These are phyloP conservation scores for Digitonthophagus gazella DNA, from an alignment of 2,888 invertebrate species.

Conservation along the genomic window DNA sequence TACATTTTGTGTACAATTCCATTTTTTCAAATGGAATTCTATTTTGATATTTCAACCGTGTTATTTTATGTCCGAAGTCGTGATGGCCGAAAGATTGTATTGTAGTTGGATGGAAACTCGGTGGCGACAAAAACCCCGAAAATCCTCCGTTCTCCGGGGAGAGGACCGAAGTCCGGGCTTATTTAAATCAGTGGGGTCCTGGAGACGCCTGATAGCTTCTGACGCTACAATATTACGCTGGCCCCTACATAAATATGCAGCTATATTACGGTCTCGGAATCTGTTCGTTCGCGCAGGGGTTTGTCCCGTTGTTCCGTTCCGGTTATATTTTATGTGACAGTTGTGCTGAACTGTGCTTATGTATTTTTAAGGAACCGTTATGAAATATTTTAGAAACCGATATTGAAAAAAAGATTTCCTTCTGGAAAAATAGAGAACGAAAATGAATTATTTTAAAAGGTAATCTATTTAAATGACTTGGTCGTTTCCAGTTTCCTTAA, in stretches of 20 bases:
- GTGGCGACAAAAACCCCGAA: constrained; percentile 48
- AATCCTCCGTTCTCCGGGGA: constrained; percentile 49
- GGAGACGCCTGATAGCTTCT: constrained; percentile 52
- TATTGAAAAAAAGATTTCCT: background rate
- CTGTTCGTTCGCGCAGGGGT: background rate
- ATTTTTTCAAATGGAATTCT: no score
- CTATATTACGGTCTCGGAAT: constrained; percentile 21
- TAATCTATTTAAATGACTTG: background rate
- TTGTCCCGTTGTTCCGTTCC: background rate
- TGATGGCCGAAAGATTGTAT: background rate
- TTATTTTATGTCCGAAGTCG: background rate
- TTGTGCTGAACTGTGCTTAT: background rate
- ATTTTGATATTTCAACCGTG: background rate
- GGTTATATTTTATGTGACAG: background rate
- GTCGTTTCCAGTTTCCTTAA: constrained; percentile 11
- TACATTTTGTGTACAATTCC: no score
- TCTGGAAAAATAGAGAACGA: no score
- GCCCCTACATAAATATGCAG: constrained; percentile 47
- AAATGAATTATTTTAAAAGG: no score
- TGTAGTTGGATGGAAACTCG: background rate
- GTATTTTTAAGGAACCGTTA: background rate
- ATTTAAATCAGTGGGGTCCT: constrained; percentile 51
- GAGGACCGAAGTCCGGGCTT: constrained; percentile 49
- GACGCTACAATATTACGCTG: constrained; percentile 50
- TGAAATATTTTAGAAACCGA: background rate